These are phyloP conservation scores for Oxytorus armatus DNA, from an alignment of 2,888 invertebrate genomes.

Conservation along the genomic window DNA sequence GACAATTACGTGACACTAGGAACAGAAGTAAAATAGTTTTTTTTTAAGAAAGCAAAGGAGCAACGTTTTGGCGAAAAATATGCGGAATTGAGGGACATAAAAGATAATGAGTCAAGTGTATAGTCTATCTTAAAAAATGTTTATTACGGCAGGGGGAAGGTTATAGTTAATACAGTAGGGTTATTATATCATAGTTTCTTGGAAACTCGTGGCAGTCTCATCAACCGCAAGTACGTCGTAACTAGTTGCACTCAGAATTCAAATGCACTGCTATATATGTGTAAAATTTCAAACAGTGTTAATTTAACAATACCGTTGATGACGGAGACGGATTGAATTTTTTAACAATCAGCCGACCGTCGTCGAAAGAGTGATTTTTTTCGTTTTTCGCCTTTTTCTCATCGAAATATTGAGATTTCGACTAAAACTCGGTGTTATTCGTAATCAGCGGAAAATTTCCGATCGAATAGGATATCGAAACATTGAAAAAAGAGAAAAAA, in stretches of 20 bases:
- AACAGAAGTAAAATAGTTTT: background rate
- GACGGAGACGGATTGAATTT: too few relatives aligned
- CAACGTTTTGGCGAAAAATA: background rate
- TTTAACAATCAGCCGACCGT: too few relatives aligned
- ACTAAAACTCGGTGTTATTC: too few relatives aligned
- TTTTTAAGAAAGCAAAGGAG: background rate
- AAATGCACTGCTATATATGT: background rate
- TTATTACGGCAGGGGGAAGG: background rate
- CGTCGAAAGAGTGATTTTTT: too few relatives aligned
- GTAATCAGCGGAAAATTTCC: too few relatives aligned
- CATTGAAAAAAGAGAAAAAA: too few relatives aligned
- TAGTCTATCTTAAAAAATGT: background rate
- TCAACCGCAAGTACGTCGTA: conserved; percentile 48
- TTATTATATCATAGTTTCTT: conserved; percentile 40
- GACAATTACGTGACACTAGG: background rate
- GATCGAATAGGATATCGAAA: too few relatives aligned
- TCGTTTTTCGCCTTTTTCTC: too few relatives aligned
- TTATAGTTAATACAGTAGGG: background rate
- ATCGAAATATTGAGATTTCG: too few relatives aligned
- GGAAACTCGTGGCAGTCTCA: conserved; percentile 23
- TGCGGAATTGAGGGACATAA: background rate
- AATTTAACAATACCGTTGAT: too few relatives aligned
- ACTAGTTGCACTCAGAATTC: conserved; percentile 17
- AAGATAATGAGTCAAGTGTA: background rate
- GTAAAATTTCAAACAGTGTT: too few relatives aligned